Conservation (phyloP, 2,113 vertebrate genomes). For the Stigmatopora argus region DNA sequence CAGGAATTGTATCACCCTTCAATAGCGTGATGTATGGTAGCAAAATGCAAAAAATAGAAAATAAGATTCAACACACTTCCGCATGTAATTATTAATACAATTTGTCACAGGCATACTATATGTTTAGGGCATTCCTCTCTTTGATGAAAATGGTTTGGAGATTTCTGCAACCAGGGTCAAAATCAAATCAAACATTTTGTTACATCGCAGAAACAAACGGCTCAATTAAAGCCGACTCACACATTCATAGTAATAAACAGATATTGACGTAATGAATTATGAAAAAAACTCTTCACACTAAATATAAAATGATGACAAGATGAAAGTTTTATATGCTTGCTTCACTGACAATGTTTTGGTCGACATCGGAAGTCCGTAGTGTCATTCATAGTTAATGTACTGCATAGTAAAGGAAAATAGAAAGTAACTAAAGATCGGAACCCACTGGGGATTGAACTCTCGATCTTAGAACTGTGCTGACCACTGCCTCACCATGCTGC, state of each 20-base stretch:
- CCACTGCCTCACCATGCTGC: too few species aligned
- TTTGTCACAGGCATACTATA: conserved; percentile 35
- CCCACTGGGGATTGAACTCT: too few species aligned
- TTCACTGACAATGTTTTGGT: neutral
- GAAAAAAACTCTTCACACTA: neutral
- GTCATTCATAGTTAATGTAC: neutral
- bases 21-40: conserved; percentile 58
- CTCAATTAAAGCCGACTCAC: conserved; percentile 5
- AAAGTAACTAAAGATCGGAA: neutral
- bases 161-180: conserved; percentile 1
- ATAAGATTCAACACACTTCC: conserved; percentile 60
- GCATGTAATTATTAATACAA: conserved; percentile 49
- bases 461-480: too few species aligned
- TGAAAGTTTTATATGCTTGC: neutral
- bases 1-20: conserved; percentile 60
- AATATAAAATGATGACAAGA: conserved; percentile 19
- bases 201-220: neutral
- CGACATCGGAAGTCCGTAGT: neutral
- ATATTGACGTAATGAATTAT: neutral
- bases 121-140: conserved; percentile 15
- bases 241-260: conserved; percentile 5
- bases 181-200: conserved; percentile 17
- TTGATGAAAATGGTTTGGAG: conserved; percentile 4
- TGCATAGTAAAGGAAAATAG: neutral
- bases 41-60: conserved; percentile 54